Percentiles rank a stretch among this genome's conserved stretches.
phyloP scores from a whole-genome alignment of 2,113 vertebrate species.

The Loxodonta africana region DNA sequence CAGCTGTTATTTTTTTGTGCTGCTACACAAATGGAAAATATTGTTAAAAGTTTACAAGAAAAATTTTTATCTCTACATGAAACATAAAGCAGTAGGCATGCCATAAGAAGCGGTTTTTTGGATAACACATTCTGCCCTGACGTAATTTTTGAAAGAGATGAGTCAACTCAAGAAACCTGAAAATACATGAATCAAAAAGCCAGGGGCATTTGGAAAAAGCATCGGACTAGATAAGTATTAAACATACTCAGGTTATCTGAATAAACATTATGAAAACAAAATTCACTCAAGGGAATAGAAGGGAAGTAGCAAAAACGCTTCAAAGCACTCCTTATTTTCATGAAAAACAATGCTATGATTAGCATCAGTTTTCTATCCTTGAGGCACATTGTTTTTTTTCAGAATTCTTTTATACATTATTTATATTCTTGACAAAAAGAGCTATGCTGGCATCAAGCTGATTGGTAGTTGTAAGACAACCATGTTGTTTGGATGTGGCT shows the following conservation, averaged over 20 bases:
- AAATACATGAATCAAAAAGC: conserved; percentile 72
- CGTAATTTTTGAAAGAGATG: conserved; percentile 80
- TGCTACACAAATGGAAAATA: conserved; percentile 60
- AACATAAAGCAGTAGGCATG: conserved; percentile 45
- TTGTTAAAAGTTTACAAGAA: conserved; percentile 53
- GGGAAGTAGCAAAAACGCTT: conserved; percentile 87
- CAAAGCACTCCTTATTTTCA: conserved; percentile 85
- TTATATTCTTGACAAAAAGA: conserved; percentile 84
- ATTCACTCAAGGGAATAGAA: conserved; percentile 85
- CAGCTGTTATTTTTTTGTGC: not conserved
- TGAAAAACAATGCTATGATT: conserved; percentile 85
- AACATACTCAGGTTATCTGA: conserved; percentile 84
- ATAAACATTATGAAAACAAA: conserved; percentile 88
- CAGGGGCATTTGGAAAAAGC: conserved; percentile 11
- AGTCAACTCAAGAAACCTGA: conserved; percentile 78
- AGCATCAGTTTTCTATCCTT: conserved; percentile 85
- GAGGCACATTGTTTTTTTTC: conserved; percentile 83
- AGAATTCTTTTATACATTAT: conserved; percentile 86
- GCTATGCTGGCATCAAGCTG: conserved; percentile 59
- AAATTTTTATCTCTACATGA: conserved; percentile 9
- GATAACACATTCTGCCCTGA: not conserved
- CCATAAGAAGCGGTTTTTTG: conserved; percentile 77
- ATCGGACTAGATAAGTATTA: conserved; percentile 77
- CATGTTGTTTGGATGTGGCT: conserved; percentile 77
- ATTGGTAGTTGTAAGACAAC: conserved; percentile 75